These are phyloP conservation scores for Phyllostomus hastatus DNA, from an alignment of 2,113 vertebrate species.

Conservation along the genomic window DNA sequence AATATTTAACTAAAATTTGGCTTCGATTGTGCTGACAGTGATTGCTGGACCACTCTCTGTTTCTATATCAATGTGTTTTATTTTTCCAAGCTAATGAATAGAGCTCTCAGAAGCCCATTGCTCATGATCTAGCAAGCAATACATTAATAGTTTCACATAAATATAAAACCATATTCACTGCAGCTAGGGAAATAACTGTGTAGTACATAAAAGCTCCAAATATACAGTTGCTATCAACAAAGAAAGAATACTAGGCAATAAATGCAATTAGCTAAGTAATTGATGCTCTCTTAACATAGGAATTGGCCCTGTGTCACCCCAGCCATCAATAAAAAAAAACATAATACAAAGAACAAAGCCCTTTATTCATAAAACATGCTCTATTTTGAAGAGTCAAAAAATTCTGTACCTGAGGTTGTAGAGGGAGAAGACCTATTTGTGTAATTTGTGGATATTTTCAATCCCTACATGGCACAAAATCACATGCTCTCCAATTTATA, in stretches of 20 bases:
- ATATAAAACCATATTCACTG: conserved; percentile 45
- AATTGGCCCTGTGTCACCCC: neutral
- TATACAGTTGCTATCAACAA: neutral
- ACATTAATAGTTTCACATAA: conserved; percentile 59
- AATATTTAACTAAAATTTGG: conserved; percentile 71
- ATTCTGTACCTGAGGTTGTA: neutral
- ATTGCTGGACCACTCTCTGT: conserved; percentile 55
- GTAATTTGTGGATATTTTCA: conserved; percentile 7
- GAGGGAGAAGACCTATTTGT: neutral
- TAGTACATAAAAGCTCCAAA: neutral
- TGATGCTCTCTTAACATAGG: neutral
- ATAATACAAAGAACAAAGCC: conserved; percentile 2
- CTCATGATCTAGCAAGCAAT: conserved; percentile 60
- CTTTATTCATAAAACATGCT: neutral
- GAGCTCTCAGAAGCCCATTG: conserved; percentile 69
- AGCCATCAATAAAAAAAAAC: conserved; percentile 7
- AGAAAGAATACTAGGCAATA: conserved; percentile 5
- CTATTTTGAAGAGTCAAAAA: neutral
- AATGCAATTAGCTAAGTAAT: conserved; percentile 21
- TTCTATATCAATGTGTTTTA: conserved; percentile 69
- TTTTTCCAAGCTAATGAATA: conserved; percentile 64
- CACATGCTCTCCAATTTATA: neutral
- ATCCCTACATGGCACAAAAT: neutral
- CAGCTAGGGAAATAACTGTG: neutral
- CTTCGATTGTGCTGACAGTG: conserved; percentile 64